Evolutionary conservation across 2,888 invertebrate species (phyloP), one percentile per base, ranked within the genome.

Genomic region (Pedicia rivosa): DNA sequence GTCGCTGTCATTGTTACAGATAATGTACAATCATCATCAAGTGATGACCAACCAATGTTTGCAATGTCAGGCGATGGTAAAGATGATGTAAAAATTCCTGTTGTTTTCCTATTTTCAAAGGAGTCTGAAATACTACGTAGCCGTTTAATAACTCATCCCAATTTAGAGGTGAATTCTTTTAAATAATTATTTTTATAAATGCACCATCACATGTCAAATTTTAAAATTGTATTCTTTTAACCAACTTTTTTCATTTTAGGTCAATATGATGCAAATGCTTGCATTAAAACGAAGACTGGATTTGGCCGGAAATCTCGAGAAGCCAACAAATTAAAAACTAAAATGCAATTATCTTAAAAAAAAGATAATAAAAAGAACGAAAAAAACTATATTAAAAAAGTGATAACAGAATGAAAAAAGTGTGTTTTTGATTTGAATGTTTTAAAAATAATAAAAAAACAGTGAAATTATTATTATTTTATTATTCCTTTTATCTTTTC

Each of bases 51-150:
- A 2, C 78, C 86, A 0, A 72, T 91, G 64, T 97, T 97, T 63
- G 90, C 91, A 4, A 95, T 97, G 95, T 90, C 91, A 1, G 91
- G 91, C 2, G 94, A 95, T 59, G 90, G 88, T 1, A 71, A 65
- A 3, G 78, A 83, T 46, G 84, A 91, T 55, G 80, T 94, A 6
- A 70, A 64, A 44, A 90, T 94, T 51, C 90, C 92, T 0, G 72
- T 88, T n/a, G 82, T 91, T 7, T 94, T 94, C 56, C 68, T 94
- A 37, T 94, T 86, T 56, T 69, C 73, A 5, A 65, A 70, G 40
- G 90, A 92, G 57, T 86, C 80, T 2, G 58, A 65, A 10, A 68
- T 72, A 45, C 59, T 92, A n/a, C 56, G 72, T 1, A 63, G 70
- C 12, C 69, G 74, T 1, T 54, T 80, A 42, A 52, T 63, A 5